Base-by-base conservation (phyloP, 92 coral and sea anemone species). In the Hydrozoanthus gracilis region DNA sequence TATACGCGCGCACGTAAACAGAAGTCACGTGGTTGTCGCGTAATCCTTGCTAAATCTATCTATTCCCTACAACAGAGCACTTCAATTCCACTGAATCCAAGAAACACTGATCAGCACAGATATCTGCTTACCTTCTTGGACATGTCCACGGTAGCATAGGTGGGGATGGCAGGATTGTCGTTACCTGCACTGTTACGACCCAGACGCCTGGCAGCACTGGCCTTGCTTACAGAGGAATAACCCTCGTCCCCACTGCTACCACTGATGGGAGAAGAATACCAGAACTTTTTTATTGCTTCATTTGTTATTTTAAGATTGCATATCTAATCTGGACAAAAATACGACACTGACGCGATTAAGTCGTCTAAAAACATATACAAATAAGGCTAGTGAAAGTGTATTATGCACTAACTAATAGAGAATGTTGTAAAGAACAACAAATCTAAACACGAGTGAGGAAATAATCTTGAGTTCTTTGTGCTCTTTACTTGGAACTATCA, bases 91-190 rank as follows among this genome's bases (percentile, higher is more conserved):
- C 44, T 20, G 2, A 48, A 47, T 17, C 20, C 13, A 39, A 5
- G 0, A 51, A 75, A 20, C n/a, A 35, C 6, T 51, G 15, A 51
- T 27, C 39, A 27, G 39, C 39, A 27, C 39, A 27, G 14, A 51
- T n/a, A 46, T 18, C 4, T 27, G 15, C 65, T 20, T 18, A 76
- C 82, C 82, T 76, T 76, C 82, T 76, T 76, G 3, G 82, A 76
- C 20, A 51, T 76, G 66, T 76, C 82, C 47, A 76, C 82, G 14
- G 65, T 76, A 51, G 82, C 82, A 76, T 76, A 76, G 66, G 82
- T 76, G 16, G 82, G 82, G 44, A 76, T 52, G 44, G 45, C 67
- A 10, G 82, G 49, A 18, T 76, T 65, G 17, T 52, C 82, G 8
- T 20, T 76, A 12, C n/a, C 46, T 13, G 66, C 65, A 14, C 54